A percentile compares a stretch with the other conserved stretches of the same genome.
Conservation (phyloP, 2,888 invertebrate genomes). For the Lasioglossum marginatum region DNA sequence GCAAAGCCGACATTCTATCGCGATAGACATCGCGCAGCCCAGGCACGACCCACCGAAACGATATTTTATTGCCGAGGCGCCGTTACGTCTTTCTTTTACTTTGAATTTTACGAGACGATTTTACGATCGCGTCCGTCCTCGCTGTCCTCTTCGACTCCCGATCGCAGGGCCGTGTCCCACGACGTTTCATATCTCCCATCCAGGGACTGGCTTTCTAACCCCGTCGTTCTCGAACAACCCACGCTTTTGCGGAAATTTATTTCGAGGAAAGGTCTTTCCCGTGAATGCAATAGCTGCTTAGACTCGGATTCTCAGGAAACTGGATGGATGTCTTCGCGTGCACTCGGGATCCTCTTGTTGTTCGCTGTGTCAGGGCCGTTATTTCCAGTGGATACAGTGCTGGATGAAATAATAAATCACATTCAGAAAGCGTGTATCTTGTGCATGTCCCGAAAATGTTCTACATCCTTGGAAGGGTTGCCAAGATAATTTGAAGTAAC, state of each 20-base stretch:
- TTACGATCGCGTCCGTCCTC: conserved; percentile 59
- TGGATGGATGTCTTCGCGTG: background rate
- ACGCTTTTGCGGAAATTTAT: background rate
- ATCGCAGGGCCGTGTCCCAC: background rate
- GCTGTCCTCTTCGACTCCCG: background rate
- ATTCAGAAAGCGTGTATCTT: no score
- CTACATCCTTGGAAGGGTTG: no score
- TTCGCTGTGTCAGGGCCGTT: background rate
- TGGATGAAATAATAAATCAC: no score
- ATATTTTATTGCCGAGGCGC: conserved; percentile 60
- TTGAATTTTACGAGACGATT: conserved; percentile 66
- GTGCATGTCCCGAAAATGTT: no score
- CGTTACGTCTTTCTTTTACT: conserved; percentile 69
- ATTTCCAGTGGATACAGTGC: background rate
- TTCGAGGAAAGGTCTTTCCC: background rate
- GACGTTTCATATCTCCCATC: conserved; percentile 37
- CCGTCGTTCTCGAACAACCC: background rate
- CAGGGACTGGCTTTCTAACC: background rate
- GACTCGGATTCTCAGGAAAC: background rate
- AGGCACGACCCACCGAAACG: conserved; percentile 48
- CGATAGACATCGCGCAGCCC: conserved; percentile 52
- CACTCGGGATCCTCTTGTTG: background rate
- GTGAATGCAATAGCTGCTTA: background rate
- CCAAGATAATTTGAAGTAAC: no score
- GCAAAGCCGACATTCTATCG: conserved; percentile 63